These are phyloP conservation scores for Mesembrinibis cayennensis DNA, from an alignment of 2,113 vertebrate species.

Conservation along the genomic window DNA sequence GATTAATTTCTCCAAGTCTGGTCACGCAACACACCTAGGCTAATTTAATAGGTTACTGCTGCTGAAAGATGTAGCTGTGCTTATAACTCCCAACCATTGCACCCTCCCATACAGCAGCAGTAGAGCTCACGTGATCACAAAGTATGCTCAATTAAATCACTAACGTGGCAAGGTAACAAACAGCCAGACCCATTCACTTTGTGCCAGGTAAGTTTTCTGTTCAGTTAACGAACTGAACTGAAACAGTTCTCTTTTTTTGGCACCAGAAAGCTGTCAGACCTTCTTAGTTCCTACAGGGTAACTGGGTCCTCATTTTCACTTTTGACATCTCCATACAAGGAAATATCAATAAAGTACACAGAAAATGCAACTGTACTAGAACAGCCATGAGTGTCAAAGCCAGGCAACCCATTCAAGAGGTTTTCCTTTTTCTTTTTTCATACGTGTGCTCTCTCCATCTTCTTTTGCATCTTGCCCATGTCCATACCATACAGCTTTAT, in stretches of 20 bases:
- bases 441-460: accelerated
- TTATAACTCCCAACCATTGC: background rate
- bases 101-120: accelerated
- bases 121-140: background rate
- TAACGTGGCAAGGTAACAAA: background rate
- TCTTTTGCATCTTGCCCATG: background rate
- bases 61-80: background rate
- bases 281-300: background rate
- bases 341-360: background rate
- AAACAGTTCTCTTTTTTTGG: background rate
- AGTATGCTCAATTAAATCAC: background rate
- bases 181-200: background rate
- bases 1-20: background rate
- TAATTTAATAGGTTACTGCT: background rate
- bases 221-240: background rate
- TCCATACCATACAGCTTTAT: background rate
- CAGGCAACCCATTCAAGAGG: background rate
- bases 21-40: background rate
- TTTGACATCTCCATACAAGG: background rate
- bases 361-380: background rate
- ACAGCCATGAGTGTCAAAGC: background rate
- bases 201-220: background rate
- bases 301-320: background rate
- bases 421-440: background rate
- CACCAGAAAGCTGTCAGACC: background rate